These are phyloP conservation scores for Ellobius talpinus DNA, from an alignment of 2,113 vertebrate species.

Conservation along the genomic window DNA sequence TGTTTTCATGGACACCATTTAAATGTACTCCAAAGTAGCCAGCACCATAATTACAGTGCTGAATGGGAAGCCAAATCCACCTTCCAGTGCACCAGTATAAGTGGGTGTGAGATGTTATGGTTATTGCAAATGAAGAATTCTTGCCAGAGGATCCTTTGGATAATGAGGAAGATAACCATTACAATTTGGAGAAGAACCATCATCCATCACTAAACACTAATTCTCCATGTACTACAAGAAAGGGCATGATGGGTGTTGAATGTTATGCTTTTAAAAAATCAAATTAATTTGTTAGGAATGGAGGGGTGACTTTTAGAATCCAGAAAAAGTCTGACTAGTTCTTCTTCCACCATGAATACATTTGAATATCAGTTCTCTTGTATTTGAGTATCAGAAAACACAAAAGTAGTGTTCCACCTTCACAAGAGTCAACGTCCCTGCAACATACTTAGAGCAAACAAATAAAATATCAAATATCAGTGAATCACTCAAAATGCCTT, in stretches of 20 bases:
- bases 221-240: background rate
- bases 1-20: background rate
- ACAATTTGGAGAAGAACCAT: background rate
- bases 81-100: background rate
- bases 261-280: background rate
- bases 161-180: background rate
- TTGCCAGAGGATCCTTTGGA: background rate
- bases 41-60: background rate
- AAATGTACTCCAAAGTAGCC: background rate
- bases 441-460: background rate
- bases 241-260: background rate
- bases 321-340: background rate
- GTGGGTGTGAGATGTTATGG: background rate
- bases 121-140: background rate
- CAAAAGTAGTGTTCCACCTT: background rate
- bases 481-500: background rate
- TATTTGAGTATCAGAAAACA: background rate
- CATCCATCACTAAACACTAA: background rate
- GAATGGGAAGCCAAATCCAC: background rate
- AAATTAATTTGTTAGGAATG: constrained; percentile 16
- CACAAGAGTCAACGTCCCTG: background rate
- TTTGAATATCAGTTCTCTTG: background rate
- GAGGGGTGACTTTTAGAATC: background rate
- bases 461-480: background rate
- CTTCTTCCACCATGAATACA: background rate